Evolutionary conservation across 2,888 invertebrate species (phyloP), one percentile per base, ranked within the genome.

Genomic region (Conchocele bisecta): DNA sequence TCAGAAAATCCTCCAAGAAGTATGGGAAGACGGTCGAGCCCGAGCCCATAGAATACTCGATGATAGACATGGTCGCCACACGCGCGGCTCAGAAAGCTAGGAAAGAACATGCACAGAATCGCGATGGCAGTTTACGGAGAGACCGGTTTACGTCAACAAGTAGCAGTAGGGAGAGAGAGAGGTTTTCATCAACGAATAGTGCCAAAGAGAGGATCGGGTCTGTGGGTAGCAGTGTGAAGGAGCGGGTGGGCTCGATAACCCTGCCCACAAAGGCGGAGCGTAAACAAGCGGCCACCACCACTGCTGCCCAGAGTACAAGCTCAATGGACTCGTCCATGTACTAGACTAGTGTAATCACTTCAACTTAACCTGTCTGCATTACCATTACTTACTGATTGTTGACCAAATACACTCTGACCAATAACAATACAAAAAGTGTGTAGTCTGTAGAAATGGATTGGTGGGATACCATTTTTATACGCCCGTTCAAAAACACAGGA

Each of bases 41-140:
- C 6, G 57, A 78, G 1, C 81, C 80, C 17, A 87, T 88, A 20
- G 88, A 89, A 42, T 91, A 91, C 77, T 89, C 90, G 4, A 84
- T 85, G 70, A 90, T 91, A 46, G 91, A 91, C 71, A 86, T 89
- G 84, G 82, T 87, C 3, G 90, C 90, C 3, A 91, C 91, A 5
- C 81, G 81, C 13, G 91, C 90, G 7, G 88, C 89, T 15, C 84
- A 89, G 39, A 84, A 86, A 60, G 86, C 89, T 6, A 83, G 89
- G 24, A 86, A 83, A 35, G 90, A 90, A 61, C 90, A 90, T 71
- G 90, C 89, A 2, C 86, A 84, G 66, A 80, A 82, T 37, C 83
- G 90, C 0, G 88, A 88, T 37, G 89, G 89, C 65, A 87, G 83
- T 63, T 70, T 89, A 28, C 73, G 82, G 3, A 58, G 83, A 44